These are phyloP conservation scores for Ariolimax columbianus DNA, from an alignment of 2,888 invertebrate genomes.

Conservation along the genomic window DNA sequence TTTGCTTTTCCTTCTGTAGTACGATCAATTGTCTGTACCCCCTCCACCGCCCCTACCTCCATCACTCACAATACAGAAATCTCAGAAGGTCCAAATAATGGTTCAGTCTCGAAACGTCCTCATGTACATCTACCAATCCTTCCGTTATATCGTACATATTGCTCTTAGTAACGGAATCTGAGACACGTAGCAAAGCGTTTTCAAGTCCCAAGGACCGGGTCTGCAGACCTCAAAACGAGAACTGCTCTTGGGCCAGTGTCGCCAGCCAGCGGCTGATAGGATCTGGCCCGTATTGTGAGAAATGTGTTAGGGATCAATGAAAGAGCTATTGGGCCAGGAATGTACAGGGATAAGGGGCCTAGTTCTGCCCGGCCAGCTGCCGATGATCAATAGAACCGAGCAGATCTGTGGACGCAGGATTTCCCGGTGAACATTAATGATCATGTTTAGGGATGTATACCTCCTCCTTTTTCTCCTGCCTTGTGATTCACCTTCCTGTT, in stretches of 20 bases:
- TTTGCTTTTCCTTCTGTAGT: background rate
- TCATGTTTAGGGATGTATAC: background rate
- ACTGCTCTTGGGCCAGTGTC: background rate
- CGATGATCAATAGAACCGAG: constrained; percentile 15
- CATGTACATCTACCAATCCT: no score
- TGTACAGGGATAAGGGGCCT: constrained; percentile 13
- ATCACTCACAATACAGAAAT: background rate
- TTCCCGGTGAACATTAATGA: constrained; percentile 9
- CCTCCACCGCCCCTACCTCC: background rate
- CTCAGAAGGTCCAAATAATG: no score
- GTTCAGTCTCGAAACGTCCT: background rate
- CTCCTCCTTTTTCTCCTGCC: background rate
- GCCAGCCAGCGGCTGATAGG: constrained; percentile 2
- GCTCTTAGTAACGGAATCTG: background rate
- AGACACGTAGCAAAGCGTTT: background rate
- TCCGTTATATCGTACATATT: background rate
- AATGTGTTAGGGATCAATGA: constrained; percentile 25
- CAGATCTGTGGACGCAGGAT: background rate
- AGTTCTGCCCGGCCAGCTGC: background rate
- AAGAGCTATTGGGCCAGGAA: background rate
- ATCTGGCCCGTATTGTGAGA: constrained; percentile 7
- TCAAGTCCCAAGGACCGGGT: background rate
- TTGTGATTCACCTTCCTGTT: no score
- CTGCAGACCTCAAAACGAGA: background rate
- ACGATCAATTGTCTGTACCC: background rate